Evolutionary conservation across 2,888 invertebrate genomes (phyloP).

Genomic region (Drosophila austrosaltans): DNA sequence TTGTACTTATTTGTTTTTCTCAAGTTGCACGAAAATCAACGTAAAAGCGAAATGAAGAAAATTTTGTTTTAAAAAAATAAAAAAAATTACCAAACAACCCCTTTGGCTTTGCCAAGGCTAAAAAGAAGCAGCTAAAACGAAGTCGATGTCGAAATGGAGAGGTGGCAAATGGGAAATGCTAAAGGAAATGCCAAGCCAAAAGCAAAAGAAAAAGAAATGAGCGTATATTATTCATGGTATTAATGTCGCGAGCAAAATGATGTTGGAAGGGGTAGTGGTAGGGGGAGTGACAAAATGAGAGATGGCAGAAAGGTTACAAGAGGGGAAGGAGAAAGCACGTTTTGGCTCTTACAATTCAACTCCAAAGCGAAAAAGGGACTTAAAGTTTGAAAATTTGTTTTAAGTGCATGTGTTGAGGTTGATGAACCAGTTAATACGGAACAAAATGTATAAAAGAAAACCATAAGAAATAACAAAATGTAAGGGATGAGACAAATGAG

Average conservation of each 20-base stretch:
- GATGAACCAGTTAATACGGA: slow-evolving; percentile 55
- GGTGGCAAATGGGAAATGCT: slow-evolving; percentile 15
- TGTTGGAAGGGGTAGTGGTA: slow-evolving; percentile 8
- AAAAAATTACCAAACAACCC: slow-evolving; percentile 68
- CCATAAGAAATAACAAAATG: background rate
- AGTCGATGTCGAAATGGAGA: slow-evolving; percentile 11
- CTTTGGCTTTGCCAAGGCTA: slow-evolving; percentile 66
- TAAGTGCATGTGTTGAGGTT: slow-evolving; percentile 64
- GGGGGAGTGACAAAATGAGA: background rate
- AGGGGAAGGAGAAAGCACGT: slow-evolving; percentile 9
- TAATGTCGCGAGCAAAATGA: slow-evolving; percentile 61
- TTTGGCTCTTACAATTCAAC: slow-evolving; percentile 15
- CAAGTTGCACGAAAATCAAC: slow-evolving; percentile 70
- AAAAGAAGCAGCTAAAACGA: slow-evolving; percentile 16
- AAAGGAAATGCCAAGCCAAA: slow-evolving; percentile 50
- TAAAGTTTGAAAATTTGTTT: slow-evolving; percentile 44
- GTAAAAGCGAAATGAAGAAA: slow-evolving; percentile 75
- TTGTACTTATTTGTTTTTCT: slow-evolving; percentile 68
- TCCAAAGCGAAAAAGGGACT: slow-evolving; percentile 36
- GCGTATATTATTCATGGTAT: slow-evolving; percentile 79
- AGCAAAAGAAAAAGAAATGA: slow-evolving; percentile 71
- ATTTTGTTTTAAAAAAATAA: slow-evolving; percentile 72
- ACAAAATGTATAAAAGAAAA: background rate
- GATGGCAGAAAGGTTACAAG: too few relatives aligned
- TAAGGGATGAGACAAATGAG: background rate